Base-by-base conservation (phyloP, 2,888 invertebrate genomes). In the Tetrapedia diversipes region DNA sequence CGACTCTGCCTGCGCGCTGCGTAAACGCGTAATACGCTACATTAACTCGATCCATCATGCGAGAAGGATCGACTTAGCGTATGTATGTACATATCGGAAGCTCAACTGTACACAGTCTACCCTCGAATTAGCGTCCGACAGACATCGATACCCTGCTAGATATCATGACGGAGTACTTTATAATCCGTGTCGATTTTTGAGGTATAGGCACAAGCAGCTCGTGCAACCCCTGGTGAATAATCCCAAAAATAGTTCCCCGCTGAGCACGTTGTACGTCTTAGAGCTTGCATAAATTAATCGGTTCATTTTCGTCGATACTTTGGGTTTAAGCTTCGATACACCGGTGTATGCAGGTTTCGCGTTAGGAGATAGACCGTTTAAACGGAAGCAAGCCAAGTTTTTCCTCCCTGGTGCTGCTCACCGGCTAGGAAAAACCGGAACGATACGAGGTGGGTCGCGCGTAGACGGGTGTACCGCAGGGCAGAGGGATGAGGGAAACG, bases 31-130 rank as follows among this genome's bases (percentile, higher is more conserved):
- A 82, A 80, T 79, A 86, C 88, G 89, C 83, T 89, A 88, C 88
- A 87, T 89, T 90, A 89, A 85, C 86, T 88, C 87, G 84, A 87
- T 87, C 87, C 84, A 86, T 87, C 87, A 86, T 81, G 82, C 82
- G 80, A 81, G 79, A 73, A 77, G 75, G 82, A 82, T 80, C 84
- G 83, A 86, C 85, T 84, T 85, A 85, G 79, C 78, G 77, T 70
- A 72, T 75, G 77, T 70, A 72, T 75, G 66, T 75, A 81, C 69
- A 75, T 69, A 78, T 80, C 69, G n/a, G 49, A 41, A 59, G 67
- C 70, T 57, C 81, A 60, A 63, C 49, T 45, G 69, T 66, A 67
- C 75, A 67, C 74, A 61, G 43, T 34, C 68, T 71, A 65, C 73
- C 77, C 63, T 29, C 53, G 84, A 80, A 84, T 83, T 82, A 78